These are phyloP conservation scores for Ceratotherium simum DNA, from an alignment of 2,113 vertebrate species.

Conservation along the genomic window DNA sequence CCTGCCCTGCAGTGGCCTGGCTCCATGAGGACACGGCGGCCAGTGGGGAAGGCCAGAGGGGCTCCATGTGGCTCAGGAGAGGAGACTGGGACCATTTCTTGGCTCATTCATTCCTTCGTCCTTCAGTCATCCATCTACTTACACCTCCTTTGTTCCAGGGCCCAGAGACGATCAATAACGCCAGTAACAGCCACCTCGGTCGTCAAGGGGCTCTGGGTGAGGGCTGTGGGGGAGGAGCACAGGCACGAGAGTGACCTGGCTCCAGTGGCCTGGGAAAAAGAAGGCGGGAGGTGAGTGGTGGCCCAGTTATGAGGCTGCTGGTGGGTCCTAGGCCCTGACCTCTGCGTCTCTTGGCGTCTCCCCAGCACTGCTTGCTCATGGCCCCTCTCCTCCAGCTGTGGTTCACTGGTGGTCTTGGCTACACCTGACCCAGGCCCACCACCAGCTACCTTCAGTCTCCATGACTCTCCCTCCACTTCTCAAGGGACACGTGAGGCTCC, in stretches of 20 bases:
- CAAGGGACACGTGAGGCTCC: background rate
- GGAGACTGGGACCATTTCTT: background rate
- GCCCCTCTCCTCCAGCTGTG: too few relatives aligned
- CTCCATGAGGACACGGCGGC: background rate
- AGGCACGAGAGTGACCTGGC: accelerated
- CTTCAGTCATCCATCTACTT: background rate
- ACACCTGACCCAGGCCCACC: background rate
- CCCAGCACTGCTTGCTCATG: background rate
- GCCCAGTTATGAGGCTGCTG: background rate
- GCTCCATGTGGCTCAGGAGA: background rate
- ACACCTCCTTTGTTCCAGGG: too few relatives aligned
- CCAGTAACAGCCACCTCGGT: background rate
- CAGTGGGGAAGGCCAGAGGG: background rate
- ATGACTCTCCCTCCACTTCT: background rate
- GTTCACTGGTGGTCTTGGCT: background rate
- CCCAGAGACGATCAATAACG: background rate
- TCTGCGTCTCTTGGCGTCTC: accelerated
- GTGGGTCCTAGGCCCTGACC: too few relatives aligned
- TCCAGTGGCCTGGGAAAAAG: background rate
- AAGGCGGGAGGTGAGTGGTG: background rate
- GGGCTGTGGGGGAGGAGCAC: too few relatives aligned
- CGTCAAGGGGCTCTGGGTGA: background rate
- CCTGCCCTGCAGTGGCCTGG: background rate
- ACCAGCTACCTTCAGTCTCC: background rate
- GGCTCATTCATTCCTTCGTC: background rate